Conservation (phyloP, 2,113 vertebrate species). For the Callipepla squamata region DNA sequence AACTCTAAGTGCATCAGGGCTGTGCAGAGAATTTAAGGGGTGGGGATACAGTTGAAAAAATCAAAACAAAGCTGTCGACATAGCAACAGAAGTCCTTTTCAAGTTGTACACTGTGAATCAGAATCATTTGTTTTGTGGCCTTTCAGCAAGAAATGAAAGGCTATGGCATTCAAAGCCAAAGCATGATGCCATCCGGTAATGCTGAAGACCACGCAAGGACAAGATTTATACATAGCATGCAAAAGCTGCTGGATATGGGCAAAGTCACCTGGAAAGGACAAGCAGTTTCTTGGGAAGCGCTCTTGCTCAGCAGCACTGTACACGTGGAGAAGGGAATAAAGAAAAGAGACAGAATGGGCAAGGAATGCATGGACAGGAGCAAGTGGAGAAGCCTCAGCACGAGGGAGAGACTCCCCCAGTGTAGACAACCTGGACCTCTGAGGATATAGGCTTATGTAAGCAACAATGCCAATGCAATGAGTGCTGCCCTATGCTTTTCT, state of each 20-base stretch:
- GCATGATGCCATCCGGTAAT: neutral
- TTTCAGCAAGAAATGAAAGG: neutral
- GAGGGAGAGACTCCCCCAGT: accelerated
- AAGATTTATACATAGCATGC: neutral
- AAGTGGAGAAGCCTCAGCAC: neutral
- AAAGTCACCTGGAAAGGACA: neutral
- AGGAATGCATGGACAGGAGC: neutral
- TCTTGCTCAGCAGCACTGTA: neutral
- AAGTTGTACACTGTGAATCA: neutral
- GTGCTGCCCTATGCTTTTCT: neutral
- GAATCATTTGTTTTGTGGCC: neutral
- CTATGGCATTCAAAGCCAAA: neutral
- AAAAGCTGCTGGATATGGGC: neutral
- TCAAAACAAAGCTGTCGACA: slow-evolving; percentile 12
- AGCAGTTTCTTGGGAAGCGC: neutral
- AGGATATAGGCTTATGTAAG: neutral
- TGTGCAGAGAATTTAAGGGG: neutral
- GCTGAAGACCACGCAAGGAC: neutral
- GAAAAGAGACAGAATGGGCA: neutral
- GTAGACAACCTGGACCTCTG: neutral
- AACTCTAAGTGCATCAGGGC: neutral
- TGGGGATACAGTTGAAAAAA: neutral
- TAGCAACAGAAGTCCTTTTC: neutral
- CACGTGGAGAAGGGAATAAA: neutral
- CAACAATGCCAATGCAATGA: neutral